These are phyloP conservation scores for Aegithalos caudatus DNA, from an alignment of 2,113 vertebrate genomes.

Conservation along the genomic window DNA sequence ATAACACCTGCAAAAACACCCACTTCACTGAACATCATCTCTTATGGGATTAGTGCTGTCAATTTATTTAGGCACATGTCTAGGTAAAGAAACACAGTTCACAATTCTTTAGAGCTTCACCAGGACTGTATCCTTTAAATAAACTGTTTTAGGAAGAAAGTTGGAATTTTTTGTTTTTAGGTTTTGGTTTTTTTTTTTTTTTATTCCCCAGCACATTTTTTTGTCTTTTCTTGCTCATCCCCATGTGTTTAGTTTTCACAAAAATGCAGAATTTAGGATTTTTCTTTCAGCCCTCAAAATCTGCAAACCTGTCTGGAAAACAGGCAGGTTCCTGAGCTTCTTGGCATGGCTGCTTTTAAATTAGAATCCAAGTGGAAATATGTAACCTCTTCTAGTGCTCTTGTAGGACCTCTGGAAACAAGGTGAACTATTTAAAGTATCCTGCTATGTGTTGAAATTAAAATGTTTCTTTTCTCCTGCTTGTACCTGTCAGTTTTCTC, in stretches of 20 bases:
- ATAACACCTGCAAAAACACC: not conserved
- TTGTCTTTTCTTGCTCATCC: not conserved
- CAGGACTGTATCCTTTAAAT: not conserved
- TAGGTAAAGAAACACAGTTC: not conserved
- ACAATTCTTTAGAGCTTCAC: not conserved
- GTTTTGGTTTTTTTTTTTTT: not conserved
- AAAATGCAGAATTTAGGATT: not conserved
- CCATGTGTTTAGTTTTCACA: not conserved
- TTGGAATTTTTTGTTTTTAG: not conserved
- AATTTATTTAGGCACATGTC: not conserved
- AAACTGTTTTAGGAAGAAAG: not conserved
- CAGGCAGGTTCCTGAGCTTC: not conserved
- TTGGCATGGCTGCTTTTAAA: not conserved
- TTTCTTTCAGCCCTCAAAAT: not conserved
- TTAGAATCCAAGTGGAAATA: not conserved
- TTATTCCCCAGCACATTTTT: not conserved
- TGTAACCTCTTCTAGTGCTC: not conserved
- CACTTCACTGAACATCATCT: not conserved
- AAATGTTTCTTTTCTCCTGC: not conserved
- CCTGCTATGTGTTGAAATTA: not conserved
- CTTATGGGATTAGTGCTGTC: fast-evolving
- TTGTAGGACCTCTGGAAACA: not conserved
- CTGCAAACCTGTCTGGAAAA: not conserved
- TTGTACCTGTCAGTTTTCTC: not conserved
- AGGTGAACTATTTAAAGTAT: not conserved